Base-by-base conservation (phyloP, 1,140 invertebrate species). In the Drosophila asahinai region DNA sequence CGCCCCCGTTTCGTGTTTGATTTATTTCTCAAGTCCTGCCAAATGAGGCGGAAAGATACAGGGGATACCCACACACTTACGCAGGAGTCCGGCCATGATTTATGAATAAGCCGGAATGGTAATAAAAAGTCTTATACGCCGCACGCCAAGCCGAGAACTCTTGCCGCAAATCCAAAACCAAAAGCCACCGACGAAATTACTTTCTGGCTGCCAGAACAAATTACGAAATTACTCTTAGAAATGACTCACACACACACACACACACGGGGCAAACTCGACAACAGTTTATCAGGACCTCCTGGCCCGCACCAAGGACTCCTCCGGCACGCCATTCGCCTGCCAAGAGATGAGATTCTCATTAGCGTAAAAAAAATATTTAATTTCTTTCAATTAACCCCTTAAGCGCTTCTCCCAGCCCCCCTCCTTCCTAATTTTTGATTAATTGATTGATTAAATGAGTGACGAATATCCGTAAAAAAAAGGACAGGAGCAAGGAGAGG, bases 391-490 rank as follows among this genome's bases (percentile, higher is more conserved):
- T 72, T 42, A 73, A 43, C 5, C 36, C 59, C 54, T 67, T 30
- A 83, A 64, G 58, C 45, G 66, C 5, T 51, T 19, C 7, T 3
- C 19, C 49, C 22, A 36, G 12, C n/a, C 30, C 22, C 12, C 19
- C 11, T 30, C 3, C 27, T 12, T 22, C 3, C 19, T 60, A 51
- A 33, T 36, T 66, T 60, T 75, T 82, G 83, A 86, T 86, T 83
- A 83, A 86, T 86, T 79, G 70, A 67, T 78, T 68, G 68, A 74
- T 80, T 83, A 76, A 86, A 87, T 65, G 70, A 63, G 62, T 57
- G 61, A 68, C 63, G 83, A 77, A 60, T 66, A 66, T 80, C 55
- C 43, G 19, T 19, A 17, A 59, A 63, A 63, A 55, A 55, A 22
- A 30, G 60, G 55, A 38, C 59, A 17, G n/a, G 19, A 9, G 65